A percentile compares a stretch with the other conserved stretches of the same genome.
These are phyloP conservation scores for Ptychadena robeensis DNA, from an alignment of 2,797 vertebrate genomes.

Conservation along the genomic window DNA sequence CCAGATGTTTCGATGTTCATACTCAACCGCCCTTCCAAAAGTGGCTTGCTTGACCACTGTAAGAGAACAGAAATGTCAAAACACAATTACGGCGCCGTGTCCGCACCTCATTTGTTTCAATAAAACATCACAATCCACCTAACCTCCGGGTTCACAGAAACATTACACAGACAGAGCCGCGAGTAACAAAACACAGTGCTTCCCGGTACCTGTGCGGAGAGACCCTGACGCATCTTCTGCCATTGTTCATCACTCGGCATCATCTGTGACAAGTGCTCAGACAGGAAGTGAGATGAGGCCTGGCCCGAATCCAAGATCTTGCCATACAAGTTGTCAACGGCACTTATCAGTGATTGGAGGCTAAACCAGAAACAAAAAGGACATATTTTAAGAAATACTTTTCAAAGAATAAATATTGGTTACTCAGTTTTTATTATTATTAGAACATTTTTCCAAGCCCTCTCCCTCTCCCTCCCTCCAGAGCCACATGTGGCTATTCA, in stretches of 20 bases:
- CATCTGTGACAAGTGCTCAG: conserved; percentile 76
- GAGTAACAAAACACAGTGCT: neutral
- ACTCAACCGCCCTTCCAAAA: conserved; percentile 82
- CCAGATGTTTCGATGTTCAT: conserved; percentile 78
- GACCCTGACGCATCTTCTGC: conserved; percentile 79
- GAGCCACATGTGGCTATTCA: no score
- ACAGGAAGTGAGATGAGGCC: conserved; percentile 69
- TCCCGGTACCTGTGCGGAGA: conserved; percentile 83
- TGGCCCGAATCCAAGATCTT: conserved; percentile 75
- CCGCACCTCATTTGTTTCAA: conserved; percentile 3
- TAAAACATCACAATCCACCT: neutral
- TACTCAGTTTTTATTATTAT: no score
- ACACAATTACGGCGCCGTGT: neutral
- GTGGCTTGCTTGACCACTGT: conserved; percentile 89
- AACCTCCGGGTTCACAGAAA: neutral
- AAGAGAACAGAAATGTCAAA: conserved; percentile 48
- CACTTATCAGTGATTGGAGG: conserved; percentile 84
- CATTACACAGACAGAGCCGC: neutral
- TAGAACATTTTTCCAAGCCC: no score
- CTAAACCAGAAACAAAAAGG: conserved; percentile 68
- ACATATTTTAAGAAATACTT: no score
- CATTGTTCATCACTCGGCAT: conserved; percentile 82
- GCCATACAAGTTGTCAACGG: conserved; percentile 80
- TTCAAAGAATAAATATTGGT: no score
- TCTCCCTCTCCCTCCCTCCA: no score